These are phyloP conservation scores for Vandiemenella viatica DNA, from an alignment of 2,888 invertebrate species.

Conservation along the genomic window DNA sequence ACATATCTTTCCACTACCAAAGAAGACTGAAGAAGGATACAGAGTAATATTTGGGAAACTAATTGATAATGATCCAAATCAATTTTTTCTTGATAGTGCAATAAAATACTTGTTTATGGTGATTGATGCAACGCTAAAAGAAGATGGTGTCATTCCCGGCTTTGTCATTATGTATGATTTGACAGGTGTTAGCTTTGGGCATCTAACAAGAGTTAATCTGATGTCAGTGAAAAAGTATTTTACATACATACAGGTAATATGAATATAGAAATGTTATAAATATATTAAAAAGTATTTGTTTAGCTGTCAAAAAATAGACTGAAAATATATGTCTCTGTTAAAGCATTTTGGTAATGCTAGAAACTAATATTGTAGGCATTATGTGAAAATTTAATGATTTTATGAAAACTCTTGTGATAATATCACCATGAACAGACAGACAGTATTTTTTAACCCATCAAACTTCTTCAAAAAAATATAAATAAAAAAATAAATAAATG, in stretches of 20 bases:
- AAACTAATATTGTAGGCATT: too few relatives aligned
- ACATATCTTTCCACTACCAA: not conserved
- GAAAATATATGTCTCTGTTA: too few relatives aligned
- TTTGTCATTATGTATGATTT: constrained; percentile 18
- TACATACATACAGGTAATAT: constrained; percentile 18
- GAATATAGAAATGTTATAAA: too few relatives aligned
- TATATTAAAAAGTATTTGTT: too few relatives aligned
- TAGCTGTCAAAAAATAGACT: too few relatives aligned
- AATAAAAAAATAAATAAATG: too few relatives aligned
- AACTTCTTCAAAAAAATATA: too few relatives aligned
- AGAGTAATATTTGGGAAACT: not conserved
- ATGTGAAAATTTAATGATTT: too few relatives aligned
- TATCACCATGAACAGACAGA: too few relatives aligned
- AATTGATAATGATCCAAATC: constrained; percentile 10
- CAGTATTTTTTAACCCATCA: too few relatives aligned
- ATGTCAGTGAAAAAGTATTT: constrained; percentile 18
- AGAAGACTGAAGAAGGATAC: not conserved
- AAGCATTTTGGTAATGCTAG: too few relatives aligned
- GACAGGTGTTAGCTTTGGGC: constrained; percentile 14
- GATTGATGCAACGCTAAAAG: constrained; percentile 16
- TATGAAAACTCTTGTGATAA: too few relatives aligned
- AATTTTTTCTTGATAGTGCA: constrained; percentile 16
- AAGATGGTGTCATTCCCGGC: constrained; percentile 14
- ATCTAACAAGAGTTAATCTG: constrained; percentile 16
- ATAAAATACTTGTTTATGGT: constrained; percentile 18